These are phyloP conservation scores for Catocala nupta DNA, from an alignment of 2,888 invertebrate species.

Conservation along the genomic window DNA sequence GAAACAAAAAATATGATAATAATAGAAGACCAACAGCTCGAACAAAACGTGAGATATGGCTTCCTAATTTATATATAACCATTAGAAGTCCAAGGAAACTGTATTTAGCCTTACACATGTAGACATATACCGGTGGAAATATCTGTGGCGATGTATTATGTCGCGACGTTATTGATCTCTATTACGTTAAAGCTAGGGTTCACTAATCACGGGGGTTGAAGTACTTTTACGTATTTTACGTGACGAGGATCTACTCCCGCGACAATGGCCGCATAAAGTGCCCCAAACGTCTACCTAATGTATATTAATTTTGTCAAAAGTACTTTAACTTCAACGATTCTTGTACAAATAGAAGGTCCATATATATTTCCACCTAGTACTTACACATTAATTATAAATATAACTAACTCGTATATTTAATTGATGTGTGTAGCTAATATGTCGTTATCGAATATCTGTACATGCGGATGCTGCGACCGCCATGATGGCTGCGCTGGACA, in stretches of 20 bases:
- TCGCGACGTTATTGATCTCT: not conserved
- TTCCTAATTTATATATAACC: slow-evolving; percentile 45
- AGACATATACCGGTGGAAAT: slow-evolving; percentile 10
- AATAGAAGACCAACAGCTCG: slow-evolving; percentile 54
- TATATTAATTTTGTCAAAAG: not conserved
- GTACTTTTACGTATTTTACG: not conserved
- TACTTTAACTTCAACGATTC: not conserved
- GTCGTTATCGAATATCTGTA: slow-evolving; percentile 63
- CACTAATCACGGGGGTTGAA: not conserved
- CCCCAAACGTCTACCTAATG: too few relatives aligned
- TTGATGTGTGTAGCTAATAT: slow-evolving; percentile 55
- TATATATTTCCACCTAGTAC: slow-evolving; percentile 7
- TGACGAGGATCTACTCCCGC: not conserved
- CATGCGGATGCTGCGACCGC: slow-evolving; percentile 64
- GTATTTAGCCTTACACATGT: slow-evolving; percentile 6
- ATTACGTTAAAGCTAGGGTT: not conserved
- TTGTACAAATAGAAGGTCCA: not conserved
- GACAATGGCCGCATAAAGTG: too few relatives aligned
- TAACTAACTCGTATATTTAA: slow-evolving; percentile 22
- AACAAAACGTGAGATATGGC: slow-evolving; percentile 54
- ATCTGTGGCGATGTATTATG: slow-evolving; percentile 2
- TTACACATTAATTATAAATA: slow-evolving; percentile 12
- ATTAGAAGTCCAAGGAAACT: slow-evolving; percentile 50
- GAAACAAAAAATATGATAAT: slow-evolving; percentile 56
- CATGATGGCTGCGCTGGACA: slow-evolving; percentile 26